Conservation (phyloP, 2,888 invertebrate species). For the Chloroclystis v-ata region DNA sequence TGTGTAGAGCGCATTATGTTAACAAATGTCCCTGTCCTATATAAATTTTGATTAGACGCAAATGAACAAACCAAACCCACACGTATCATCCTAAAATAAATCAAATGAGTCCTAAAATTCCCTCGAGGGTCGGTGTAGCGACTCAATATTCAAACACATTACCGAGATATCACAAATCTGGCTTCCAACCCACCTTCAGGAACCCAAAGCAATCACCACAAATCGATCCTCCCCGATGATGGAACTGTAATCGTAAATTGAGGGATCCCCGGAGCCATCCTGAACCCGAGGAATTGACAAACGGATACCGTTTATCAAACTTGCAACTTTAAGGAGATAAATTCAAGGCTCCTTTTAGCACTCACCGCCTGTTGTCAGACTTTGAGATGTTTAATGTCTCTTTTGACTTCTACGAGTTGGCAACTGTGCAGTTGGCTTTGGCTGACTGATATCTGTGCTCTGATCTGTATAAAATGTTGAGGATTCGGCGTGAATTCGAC, state of each 20-base stretch:
- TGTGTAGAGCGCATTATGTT: too few relatives aligned
- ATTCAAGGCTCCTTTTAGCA: constrained; percentile 10
- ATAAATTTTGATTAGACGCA: too few relatives aligned
- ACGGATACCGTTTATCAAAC: constrained; percentile 26
- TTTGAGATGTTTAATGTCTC: constrained; percentile 17
- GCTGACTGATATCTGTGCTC: constrained; percentile 16
- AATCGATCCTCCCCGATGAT: constrained; percentile 28
- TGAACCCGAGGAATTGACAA: constrained; percentile 26
- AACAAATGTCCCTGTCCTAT: too few relatives aligned
- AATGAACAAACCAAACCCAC: neutral
- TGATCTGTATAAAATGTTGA: constrained; percentile 12
- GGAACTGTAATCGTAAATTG: constrained; percentile 24
- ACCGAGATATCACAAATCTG: constrained; percentile 16
- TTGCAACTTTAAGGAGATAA: constrained; percentile 17
- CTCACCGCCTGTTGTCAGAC: constrained; percentile 3
- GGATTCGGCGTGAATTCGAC: constrained; percentile 7
- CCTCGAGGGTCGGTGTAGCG: constrained; percentile 1
- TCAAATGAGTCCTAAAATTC: constrained; percentile 2
- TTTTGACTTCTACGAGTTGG: constrained; percentile 19
- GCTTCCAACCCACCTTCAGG: constrained; percentile 12
- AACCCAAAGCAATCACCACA: constrained; percentile 21
- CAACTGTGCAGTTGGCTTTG: constrained; percentile 12
- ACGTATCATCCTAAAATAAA: constrained; percentile 2
- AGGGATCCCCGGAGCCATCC: constrained; percentile 15
- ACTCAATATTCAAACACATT: constrained; percentile 17